phyloP scores from a whole-genome alignment of 2,888 invertebrate species.

The Rhingia campestris region DNA sequence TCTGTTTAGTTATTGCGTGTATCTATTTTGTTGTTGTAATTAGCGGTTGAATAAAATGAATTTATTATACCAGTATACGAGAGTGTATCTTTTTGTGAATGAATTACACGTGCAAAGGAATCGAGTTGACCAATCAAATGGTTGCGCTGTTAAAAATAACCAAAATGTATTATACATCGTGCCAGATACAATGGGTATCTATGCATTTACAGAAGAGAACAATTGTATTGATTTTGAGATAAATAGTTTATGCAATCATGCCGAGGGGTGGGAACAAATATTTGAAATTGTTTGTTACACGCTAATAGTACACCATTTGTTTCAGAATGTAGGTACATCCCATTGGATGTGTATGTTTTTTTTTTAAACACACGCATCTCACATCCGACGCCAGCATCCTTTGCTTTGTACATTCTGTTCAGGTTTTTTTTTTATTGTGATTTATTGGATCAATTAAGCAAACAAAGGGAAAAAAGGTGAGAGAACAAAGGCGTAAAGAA shows the following conservation, averaged over 20 bases:
- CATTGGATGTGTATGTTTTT: not conserved
- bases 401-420: slow-evolving; percentile 3
- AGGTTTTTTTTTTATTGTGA: not conserved
- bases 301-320: slow-evolving; percentile 14
- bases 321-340: too few species aligned
- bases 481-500: slow-evolving; percentile 65
- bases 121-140: slow-evolving; percentile 56
- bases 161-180: slow-evolving; percentile 26
- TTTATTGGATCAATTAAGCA: slow-evolving; percentile 57
- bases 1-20: slow-evolving; percentile 36
- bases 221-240: slow-evolving; percentile 48
- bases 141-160: slow-evolving; percentile 61
- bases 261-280: slow-evolving; percentile 55
- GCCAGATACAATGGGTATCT: slow-evolving; percentile 56
- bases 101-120: slow-evolving; percentile 60
- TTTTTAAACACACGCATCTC: slow-evolving; percentile 46
- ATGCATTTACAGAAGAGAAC: slow-evolving; percentile 24
- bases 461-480: slow-evolving; percentile 50
- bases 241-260: slow-evolving; percentile 46
- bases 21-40: slow-evolving; percentile 36
- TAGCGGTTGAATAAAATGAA: slow-evolving; percentile 41
- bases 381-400: slow-evolving; percentile 40
- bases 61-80: slow-evolving; percentile 8
- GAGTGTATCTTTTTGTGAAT: slow-evolving; percentile 33
- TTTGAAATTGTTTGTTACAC: slow-evolving; percentile 24